Base-by-base conservation (phyloP, 2,113 vertebrate species). In the Caranx melampygus region DNA sequence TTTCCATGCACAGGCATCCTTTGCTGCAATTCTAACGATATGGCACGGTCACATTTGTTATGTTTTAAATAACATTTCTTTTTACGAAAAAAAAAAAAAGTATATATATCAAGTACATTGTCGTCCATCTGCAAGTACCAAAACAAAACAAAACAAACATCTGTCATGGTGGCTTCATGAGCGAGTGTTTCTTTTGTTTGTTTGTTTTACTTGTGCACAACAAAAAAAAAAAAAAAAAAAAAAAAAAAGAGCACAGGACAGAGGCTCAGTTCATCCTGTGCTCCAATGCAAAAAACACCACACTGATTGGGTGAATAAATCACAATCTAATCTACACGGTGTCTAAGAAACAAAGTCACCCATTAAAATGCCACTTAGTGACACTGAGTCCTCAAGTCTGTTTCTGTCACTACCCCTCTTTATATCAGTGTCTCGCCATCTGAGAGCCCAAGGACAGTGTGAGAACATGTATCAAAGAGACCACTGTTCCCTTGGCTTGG, bases 401-500 rank as follows among this genome's bases (percentile, higher is more conserved):
- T 77, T 49, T 72, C 52, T 40, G 52, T 65, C 65, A 65, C 34
- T 51, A 18, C 12, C 31, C 6, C 49, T 66, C 54, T 78, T 80
- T 78, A 61, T 72, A 62, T 58, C 18, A 57, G 51, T 20, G n/a
- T 75, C 62, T 68, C 11, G 16, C 62, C 26, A 57, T 81, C 40
- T 44, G 35, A 79, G 66, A 84, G 74, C 66, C 57, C 37, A 69
- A 75, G 74, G 52, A 71, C 63, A 63, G 72, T 16, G 58, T 12
- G 20, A 51, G 73, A 79, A 33, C 20, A 40, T 1, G 52, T 9
- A 67, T 91, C 70, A 89, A 89, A 84, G 88, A 85, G 81, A 65
- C 31, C 84, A 75, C 78, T 89, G 90, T 91, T 89, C 86, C 76
- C 74, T 71, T 58, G 66, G 71, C 82, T 85, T 78, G 88, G 86